Evolutionary conservation across 2,797 vertebrate species (phyloP).

Genomic region (Pachyuromys duprasi): DNA sequence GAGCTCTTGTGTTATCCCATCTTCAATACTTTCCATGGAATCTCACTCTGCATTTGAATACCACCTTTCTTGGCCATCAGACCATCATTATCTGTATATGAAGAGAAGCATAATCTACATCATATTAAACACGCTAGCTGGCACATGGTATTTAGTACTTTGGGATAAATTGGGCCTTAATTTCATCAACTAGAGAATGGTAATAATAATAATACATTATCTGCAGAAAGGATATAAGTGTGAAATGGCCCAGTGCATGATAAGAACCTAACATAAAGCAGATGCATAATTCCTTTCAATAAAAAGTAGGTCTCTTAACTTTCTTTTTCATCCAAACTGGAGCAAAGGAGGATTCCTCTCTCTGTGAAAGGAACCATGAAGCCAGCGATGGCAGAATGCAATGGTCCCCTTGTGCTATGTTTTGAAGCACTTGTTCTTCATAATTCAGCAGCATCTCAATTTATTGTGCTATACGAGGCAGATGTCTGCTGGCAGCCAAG

Average conservation of each 20-base stretch:
- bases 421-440: slow-evolving; percentile 79
- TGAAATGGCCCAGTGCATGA: slow-evolving; percentile 20
- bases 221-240: background rate
- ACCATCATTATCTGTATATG: background rate
- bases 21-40: background rate
- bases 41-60: background rate
- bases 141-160: background rate
- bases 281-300: background rate
- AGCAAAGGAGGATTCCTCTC: slow-evolving; percentile 18
- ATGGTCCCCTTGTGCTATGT: slow-evolving; percentile 38
- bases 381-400: background rate
- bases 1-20: background rate
- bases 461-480: slow-evolving; percentile 81
- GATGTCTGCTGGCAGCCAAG: slow-evolving; percentile 81
- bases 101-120: background rate
- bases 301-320: slow-evolving; percentile 48
- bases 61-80: background rate
- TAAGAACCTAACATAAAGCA: slow-evolving; percentile 5
- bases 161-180: background rate
- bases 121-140: background rate
- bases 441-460: slow-evolving; percentile 80
- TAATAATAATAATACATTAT: background rate
- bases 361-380: slow-evolving; percentile 49
- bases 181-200: slow-evolving; percentile 60
- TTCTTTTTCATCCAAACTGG: slow-evolving; percentile 19